Evolutionary conservation across 1,140 invertebrate genomes (phyloP).

Genomic region (Lamellibrachia luymesi): DNA sequence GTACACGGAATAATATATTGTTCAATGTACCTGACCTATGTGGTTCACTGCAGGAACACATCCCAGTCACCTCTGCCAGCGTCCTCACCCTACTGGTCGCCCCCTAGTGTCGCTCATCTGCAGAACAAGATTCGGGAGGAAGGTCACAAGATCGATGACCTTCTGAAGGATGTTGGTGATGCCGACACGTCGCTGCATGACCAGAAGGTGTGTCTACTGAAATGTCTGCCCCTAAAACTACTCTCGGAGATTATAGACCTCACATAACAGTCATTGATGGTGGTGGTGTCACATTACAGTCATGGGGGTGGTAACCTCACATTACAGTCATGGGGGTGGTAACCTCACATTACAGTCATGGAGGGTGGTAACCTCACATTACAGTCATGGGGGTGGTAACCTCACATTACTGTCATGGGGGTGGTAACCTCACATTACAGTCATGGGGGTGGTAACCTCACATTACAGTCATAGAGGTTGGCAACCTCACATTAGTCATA

Average conservation of each 20-base stretch:
- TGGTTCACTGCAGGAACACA: conserved; percentile 15
- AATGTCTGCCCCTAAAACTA: conserved; percentile 8
- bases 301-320: no score
- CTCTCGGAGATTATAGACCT: not conserved
- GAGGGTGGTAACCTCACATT: no score
- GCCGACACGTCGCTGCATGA: conserved; percentile 46
- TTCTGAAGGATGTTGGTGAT: conserved; percentile 42
- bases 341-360: no score
- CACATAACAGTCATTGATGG: no score
- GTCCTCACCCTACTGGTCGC: conserved; percentile 44
- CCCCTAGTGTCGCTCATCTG: conserved; percentile 43
- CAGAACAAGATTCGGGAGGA: conserved; percentile 49
- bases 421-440: no score
- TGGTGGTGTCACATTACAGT: no score
- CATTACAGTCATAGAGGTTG: no score
- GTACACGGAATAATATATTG: not conserved
- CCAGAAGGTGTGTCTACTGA: conserved; percentile 48
- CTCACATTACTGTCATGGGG: no score
- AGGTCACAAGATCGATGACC: conserved; percentile 37
- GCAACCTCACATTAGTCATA: no score
- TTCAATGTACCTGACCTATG: not conserved
- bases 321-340: no score
- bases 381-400: no score
- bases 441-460: no score
- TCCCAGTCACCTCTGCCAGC: conserved; percentile 25